Percentiles rank a stretch among this genome's conserved stretches.
These are phyloP conservation scores for Heliconius nattereri DNA, from an alignment of 1,140 invertebrate species.

Conservation along the genomic window DNA sequence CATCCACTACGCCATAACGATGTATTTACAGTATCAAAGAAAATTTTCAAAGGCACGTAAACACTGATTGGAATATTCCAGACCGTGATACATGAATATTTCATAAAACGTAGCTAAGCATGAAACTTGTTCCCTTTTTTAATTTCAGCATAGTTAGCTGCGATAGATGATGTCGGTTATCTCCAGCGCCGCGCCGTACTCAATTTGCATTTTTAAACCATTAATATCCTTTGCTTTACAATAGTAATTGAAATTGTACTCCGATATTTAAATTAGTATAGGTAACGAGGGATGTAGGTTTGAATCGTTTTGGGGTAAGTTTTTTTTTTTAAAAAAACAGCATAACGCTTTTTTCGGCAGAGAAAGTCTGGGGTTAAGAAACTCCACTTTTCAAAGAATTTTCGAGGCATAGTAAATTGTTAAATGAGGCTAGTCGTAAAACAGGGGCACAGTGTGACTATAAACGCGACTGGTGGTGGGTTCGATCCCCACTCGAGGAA, in stretches of 20 bases:
- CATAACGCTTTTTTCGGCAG: too few relatives aligned
- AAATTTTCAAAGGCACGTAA: background rate
- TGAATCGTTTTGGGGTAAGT: background rate
- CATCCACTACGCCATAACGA: too few relatives aligned
- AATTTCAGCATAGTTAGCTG: conserved; percentile 1
- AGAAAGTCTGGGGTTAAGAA: too few relatives aligned
- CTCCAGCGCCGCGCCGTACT: background rate
- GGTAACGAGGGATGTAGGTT: background rate
- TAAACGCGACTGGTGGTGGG: too few relatives aligned
- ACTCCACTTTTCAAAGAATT: too few relatives aligned
- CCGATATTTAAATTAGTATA: background rate
- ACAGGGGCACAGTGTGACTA: too few relatives aligned
- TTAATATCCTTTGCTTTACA: background rate
- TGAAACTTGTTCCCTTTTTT: conserved; percentile 5
- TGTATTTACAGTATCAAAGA: background rate
- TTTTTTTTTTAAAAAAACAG: too few relatives aligned
- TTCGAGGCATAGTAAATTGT: too few relatives aligned
- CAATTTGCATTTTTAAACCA: background rate
- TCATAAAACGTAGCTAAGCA: background rate
- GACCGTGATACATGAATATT: background rate
- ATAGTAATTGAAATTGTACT: background rate
- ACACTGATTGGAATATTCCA: background rate
- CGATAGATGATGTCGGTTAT: conserved; percentile 6
- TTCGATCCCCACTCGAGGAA: too few relatives aligned
- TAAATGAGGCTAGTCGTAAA: too few relatives aligned